phyloP scores from a whole-genome alignment of 2,113 vertebrate species.

The Lathamus discolor region DNA sequence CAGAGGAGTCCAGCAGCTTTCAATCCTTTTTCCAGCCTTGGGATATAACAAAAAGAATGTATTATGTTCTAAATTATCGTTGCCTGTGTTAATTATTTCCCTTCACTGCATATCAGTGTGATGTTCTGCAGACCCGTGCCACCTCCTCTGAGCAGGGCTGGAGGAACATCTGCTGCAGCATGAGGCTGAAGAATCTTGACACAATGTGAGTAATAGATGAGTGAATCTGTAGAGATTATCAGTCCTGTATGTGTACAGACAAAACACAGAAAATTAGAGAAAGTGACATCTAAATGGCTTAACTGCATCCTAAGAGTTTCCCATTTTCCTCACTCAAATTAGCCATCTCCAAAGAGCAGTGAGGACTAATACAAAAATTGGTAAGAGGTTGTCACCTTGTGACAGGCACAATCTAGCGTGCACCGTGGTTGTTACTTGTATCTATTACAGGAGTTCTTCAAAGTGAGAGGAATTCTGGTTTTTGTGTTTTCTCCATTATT shows the following conservation, averaged over 20 bases:
- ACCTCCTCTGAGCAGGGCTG: not conserved
- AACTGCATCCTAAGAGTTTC: not conserved
- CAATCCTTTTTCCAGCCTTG: not conserved
- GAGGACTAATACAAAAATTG: not conserved
- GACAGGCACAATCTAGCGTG: not conserved
- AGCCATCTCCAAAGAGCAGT: not conserved
- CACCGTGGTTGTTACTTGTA: not conserved
- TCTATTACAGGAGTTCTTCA: not conserved
- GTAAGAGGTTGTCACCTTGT: not conserved
- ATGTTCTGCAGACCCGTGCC: not conserved
- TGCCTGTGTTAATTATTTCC: not conserved
- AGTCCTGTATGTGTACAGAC: not conserved
- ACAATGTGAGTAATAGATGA: not conserved
- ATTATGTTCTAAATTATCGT: not conserved
- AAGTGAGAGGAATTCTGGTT: not conserved
- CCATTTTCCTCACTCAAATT: conserved; percentile 1
- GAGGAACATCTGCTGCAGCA: not conserved
- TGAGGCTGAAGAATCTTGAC: not conserved
- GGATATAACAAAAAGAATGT: not conserved
- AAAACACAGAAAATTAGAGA: not conserved
- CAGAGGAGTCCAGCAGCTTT: not conserved
- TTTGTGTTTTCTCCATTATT: not conserved
- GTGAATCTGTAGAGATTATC: not conserved
- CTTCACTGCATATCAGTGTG: not conserved
- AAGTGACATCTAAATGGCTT: not conserved